These are phyloP conservation scores for Pantherophis vulpinus DNA, from an alignment of 2,797 vertebrate species.

Conservation along the genomic window DNA sequence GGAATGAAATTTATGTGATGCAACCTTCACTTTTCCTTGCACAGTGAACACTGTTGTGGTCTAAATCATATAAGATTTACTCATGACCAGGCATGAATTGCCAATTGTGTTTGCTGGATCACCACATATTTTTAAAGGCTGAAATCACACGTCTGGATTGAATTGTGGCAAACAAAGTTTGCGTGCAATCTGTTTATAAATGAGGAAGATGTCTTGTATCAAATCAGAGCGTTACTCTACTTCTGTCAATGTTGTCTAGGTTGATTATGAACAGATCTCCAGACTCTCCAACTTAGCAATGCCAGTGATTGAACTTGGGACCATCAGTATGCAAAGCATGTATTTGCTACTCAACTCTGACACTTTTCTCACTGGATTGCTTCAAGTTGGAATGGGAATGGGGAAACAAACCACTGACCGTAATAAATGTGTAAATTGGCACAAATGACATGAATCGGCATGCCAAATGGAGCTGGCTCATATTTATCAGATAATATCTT, in stretches of 20 bases:
- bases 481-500: background rate
- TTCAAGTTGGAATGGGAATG: background rate
- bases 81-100: background rate
- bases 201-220: background rate
- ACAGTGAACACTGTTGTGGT: background rate
- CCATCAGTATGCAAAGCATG: background rate
- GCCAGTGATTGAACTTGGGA: background rate
- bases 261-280: background rate
- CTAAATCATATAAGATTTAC: background rate
- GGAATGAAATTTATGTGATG: background rate
- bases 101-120: background rate
- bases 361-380: background rate
- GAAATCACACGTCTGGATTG: background rate
- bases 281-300: background rate
- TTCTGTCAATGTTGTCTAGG: background rate
- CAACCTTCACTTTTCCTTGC: background rate
- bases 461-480: background rate
- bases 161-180: background rate
- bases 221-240: background rate
- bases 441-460: background rate
- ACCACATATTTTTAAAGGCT: background rate
- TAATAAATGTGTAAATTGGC: background rate
- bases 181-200: background rate
- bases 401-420: background rate
- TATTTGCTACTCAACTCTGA: background rate